Conservation (phyloP, 2,113 vertebrate genomes). For the Nipponia nippon region DNA sequence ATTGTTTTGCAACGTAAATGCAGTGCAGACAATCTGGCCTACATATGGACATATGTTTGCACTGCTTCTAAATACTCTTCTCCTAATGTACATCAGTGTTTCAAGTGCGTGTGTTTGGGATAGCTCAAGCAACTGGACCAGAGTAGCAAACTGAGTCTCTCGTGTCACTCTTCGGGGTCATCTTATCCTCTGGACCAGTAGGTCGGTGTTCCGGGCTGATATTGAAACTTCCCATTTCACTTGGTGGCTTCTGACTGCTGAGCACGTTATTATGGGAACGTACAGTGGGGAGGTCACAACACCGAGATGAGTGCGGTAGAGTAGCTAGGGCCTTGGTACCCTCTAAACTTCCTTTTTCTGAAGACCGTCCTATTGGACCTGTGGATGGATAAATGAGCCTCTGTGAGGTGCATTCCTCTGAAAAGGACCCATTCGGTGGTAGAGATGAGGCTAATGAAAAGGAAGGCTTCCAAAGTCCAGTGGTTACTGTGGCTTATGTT, state of each 20-base stretch:
- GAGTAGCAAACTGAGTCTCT: not conserved
- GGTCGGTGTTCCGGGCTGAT: not conserved
- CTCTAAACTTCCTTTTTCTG: not conserved
- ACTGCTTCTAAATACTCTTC: not conserved
- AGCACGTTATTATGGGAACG: not conserved
- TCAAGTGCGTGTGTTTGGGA: not conserved
- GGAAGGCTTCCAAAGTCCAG: not conserved
- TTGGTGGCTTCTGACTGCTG: not conserved
- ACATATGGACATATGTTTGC: not conserved
- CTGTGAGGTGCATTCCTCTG: not conserved
- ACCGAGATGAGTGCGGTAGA: rapidly evolving
- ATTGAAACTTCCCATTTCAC: not conserved
- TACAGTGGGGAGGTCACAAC: not conserved
- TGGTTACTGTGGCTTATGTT: not conserved
- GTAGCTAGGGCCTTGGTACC: not conserved
- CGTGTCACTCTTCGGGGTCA: not conserved
- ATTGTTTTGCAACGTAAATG: not conserved
- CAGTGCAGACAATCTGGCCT: not conserved
- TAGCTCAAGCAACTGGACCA: not conserved
- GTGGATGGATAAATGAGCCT: not conserved
- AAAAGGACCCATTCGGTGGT: not conserved
- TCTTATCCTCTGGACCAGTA: not conserved
- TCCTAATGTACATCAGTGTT: not conserved
- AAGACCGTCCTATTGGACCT: not conserved
- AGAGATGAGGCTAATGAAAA: not conserved